phyloP scores from a whole-genome alignment of 2,888 invertebrate species.

The Cecidostiba fungosa region DNA sequence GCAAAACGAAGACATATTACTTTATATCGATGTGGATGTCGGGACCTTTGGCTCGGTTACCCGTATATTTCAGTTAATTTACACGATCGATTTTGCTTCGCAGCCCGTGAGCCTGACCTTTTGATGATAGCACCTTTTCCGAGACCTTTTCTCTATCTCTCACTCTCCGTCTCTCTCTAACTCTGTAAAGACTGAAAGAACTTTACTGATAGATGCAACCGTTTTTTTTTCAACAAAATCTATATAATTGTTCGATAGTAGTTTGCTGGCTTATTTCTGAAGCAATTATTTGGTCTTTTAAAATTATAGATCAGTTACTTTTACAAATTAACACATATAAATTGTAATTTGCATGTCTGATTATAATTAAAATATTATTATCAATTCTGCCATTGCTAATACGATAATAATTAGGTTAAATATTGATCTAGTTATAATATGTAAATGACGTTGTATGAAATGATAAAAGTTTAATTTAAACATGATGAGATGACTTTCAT shows the following conservation, averaged over 20 bases:
- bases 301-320: too few species aligned
- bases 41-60: background rate
- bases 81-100: conserved; percentile 13
- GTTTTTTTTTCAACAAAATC: background rate
- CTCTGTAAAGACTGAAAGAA: background rate
- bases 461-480: background rate
- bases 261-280: too few species aligned
- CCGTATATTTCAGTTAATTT: conserved; percentile 5
- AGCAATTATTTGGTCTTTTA: too few species aligned
- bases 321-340: too few species aligned
- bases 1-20: conserved; percentile 36
- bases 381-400: too few species aligned
- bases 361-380: too few species aligned
- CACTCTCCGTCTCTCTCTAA: background rate
- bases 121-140: background rate
- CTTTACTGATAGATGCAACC: background rate
- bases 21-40: conserved; percentile 1
- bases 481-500: background rate
- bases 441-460: background rate
- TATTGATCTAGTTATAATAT: background rate
- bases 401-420: background rate
- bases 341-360: too few species aligned
- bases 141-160: background rate
- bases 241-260: too few species aligned
- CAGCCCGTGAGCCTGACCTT: background rate